Conservation (phyloP, 2,888 invertebrate genomes). For the Catotricha subobsoleta region DNA sequence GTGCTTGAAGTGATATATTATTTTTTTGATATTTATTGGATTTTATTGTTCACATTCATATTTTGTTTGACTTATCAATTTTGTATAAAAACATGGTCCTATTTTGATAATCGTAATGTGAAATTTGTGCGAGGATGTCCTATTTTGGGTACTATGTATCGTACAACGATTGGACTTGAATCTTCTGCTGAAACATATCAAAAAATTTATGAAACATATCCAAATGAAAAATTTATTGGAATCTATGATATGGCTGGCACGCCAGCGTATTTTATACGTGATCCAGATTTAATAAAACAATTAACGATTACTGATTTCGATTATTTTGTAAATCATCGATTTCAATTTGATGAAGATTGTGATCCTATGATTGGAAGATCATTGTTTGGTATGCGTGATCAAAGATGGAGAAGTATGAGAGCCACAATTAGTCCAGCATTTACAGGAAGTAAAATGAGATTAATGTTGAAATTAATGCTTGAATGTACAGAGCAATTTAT, state of each 20-base stretch:
- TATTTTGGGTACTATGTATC: not conserved
- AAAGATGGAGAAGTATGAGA: slow-evolving; percentile 28
- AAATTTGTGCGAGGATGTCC: slow-evolving; percentile 4
- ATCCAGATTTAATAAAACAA: slow-evolving; percentile 35
- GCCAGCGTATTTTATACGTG: slow-evolving; percentile 32
- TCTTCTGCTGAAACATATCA: not conserved
- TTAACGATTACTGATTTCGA: slow-evolving; percentile 39
- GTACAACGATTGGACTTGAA: not conserved
- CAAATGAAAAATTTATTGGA: slow-evolving; percentile 29
- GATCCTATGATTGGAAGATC: slow-evolving; percentile 35
- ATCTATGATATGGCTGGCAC: slow-evolving; percentile 26
- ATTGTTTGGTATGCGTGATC: slow-evolving; percentile 31
- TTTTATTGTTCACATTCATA: not conserved
- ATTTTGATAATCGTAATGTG: slow-evolving; percentile 3
- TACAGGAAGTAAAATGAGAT: slow-evolving; percentile 10
- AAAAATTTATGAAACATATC: not conserved
- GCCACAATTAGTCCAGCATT: slow-evolving; percentile 17
- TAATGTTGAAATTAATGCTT: slow-evolving; percentile 11
- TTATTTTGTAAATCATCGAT: slow-evolving; percentile 33
- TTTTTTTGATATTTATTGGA: too few relatives aligned
- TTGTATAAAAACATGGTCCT: not conserved
- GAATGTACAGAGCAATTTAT: slow-evolving; percentile 8
- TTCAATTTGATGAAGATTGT: slow-evolving; percentile 22
- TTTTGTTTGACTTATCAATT: not conserved
- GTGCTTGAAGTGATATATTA: too few relatives aligned